Percentiles rank a stretch among this genome's conserved stretches.
Evolutionary conservation across 2,888 invertebrate genomes (phyloP).

Genomic region (Eupithecia inturbata): DNA sequence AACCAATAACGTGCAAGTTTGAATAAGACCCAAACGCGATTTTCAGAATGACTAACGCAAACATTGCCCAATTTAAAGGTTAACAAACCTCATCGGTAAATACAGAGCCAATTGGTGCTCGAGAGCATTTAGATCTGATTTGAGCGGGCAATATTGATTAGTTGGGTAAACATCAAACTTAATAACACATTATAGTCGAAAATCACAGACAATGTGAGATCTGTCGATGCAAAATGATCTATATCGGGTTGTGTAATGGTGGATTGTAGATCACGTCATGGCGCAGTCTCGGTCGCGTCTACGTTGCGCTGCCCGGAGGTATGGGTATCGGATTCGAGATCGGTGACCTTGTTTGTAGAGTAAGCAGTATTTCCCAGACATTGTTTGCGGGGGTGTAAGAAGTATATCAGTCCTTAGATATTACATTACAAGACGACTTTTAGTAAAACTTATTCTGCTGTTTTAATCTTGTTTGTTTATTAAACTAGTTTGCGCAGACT

Average conservation of each 20-base stretch:
- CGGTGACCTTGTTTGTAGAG: conserved; percentile 55
- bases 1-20: neutral
- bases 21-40: conserved; percentile 2
- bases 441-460: neutral
- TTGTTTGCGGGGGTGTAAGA: conserved; percentile 13
- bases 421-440: conserved; percentile 23
- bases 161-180: conserved; percentile 18
- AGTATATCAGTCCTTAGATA: conserved; percentile 28
- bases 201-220: conserved; percentile 15
- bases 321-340: conserved; percentile 49
- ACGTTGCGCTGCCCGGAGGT: conserved; percentile 55
- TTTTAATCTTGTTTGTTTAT: neutral
- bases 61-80: conserved; percentile 9
- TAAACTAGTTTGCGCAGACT: conserved; percentile 1
- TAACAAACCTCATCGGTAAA: conserved; percentile 15
- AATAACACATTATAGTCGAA: conserved; percentile 19
- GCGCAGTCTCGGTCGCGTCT: conserved; percentile 66
- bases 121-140: conserved; percentile 17
- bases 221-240: conserved; percentile 21
- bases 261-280: conserved; percentile 51
- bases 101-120: conserved; percentile 8
- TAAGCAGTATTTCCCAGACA: conserved; percentile 32
- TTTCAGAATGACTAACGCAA: conserved; percentile 12
- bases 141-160: conserved; percentile 14
- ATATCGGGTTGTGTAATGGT: conserved; percentile 62